These are phyloP conservation scores for Miniopterus natalensis DNA, from an alignment of 2,113 vertebrate genomes.

Conservation along the genomic window DNA sequence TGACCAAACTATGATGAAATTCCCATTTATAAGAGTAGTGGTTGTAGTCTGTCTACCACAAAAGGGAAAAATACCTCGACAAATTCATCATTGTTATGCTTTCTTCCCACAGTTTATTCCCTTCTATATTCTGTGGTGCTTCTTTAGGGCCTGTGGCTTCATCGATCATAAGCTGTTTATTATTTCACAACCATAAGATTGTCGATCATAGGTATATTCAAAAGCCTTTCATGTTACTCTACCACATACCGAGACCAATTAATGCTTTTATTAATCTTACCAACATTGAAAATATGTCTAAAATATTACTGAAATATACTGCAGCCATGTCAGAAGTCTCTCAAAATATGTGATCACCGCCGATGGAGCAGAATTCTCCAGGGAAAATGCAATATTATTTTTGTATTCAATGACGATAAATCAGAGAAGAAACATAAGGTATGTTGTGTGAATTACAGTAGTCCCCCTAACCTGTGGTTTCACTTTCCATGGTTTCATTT, in stretches of 20 bases:
- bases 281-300: not conserved
- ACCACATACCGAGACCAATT: slow-evolving; percentile 18
- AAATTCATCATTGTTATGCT: slow-evolving; percentile 82
- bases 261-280: slow-evolving; percentile 60
- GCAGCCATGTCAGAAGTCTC: not conserved
- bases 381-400: not conserved
- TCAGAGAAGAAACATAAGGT: not conserved
- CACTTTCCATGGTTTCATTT: not conserved
- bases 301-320: slow-evolving; percentile 1
- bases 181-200: slow-evolving; percentile 68
- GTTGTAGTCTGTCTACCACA: slow-evolving; percentile 71
- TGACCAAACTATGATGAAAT: slow-evolving; percentile 83
- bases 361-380: not conserved
- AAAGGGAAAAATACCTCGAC: slow-evolving; percentile 53
- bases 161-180: slow-evolving; percentile 81
- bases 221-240: slow-evolving; percentile 10
- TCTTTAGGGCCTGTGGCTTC: slow-evolving; percentile 69
- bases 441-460: slow-evolving; percentile 20
- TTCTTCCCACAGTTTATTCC: slow-evolving; percentile 81
- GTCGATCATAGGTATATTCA: slow-evolving; percentile 11
- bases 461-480: not conserved
- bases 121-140: slow-evolving; percentile 78
- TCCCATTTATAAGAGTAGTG: slow-evolving; percentile 81
- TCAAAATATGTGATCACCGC: not conserved
- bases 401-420: slow-evolving; percentile 5